Percentiles rank a stretch among this genome's conserved stretches.
Conservation (phyloP, 2,113 vertebrate genomes). For the Taxidea taxus region DNA sequence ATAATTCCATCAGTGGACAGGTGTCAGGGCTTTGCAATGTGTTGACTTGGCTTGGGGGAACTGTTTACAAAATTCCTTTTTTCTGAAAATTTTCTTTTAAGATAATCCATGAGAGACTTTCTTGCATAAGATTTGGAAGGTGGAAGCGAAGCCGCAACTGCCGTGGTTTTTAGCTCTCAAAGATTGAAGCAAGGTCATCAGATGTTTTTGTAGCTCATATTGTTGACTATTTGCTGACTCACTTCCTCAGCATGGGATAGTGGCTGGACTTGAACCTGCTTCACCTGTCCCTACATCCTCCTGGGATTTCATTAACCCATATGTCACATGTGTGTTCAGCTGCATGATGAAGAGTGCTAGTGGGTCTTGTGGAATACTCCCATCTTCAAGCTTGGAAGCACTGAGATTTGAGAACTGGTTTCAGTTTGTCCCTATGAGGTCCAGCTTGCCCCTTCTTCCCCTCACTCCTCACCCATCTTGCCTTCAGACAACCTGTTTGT, state of each 20-base stretch:
- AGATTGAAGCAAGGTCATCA: background rate
- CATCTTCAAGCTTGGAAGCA: background rate
- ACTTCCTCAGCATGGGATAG: background rate
- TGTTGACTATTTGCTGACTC: background rate
- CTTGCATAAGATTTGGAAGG: background rate
- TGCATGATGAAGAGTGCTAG: background rate
- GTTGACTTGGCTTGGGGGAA: background rate
- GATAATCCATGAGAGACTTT: background rate
- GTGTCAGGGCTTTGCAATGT: background rate
- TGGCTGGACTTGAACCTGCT: background rate
- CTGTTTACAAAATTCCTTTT: background rate
- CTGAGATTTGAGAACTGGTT: background rate
- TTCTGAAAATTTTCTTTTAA: background rate
- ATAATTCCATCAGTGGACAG: background rate
- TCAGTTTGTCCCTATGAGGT: background rate
- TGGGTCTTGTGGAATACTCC: background rate
- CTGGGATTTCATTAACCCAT: background rate
- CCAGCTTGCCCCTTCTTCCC: background rate
- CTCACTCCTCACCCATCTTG: background rate
- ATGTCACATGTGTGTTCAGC: background rate
- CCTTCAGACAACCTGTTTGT: background rate
- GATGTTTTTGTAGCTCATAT: background rate
- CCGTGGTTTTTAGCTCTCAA: background rate
- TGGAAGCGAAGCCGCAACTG: background rate
- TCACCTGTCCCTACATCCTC: background rate